Conservation (phyloP, 2,113 vertebrate genomes). For the Brienomyrus brachyistius region DNA sequence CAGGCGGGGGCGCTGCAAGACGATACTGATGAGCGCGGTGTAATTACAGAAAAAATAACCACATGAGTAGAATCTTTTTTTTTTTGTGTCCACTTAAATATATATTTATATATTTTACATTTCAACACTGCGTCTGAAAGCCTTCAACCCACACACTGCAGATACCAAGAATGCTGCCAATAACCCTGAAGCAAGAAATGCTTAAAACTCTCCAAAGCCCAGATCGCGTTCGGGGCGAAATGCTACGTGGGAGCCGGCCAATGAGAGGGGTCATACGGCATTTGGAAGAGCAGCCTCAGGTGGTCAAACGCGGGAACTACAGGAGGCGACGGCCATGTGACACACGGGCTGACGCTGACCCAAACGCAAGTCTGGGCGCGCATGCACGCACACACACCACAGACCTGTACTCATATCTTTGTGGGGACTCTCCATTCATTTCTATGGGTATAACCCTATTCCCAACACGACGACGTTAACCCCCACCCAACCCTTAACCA, state of each 20-base stretch:
- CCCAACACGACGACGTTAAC: neutral
- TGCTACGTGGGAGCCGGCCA: neutral
- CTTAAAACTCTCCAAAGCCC: slow-evolving; percentile 11
- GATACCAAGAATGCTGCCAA: neutral
- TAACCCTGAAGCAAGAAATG: neutral
- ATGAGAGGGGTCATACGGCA: neutral
- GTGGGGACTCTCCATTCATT: too few species aligned
- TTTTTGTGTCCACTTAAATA: neutral
- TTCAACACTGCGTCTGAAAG: neutral
- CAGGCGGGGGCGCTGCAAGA: neutral
- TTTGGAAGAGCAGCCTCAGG: neutral
- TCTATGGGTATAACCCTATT: neutral
- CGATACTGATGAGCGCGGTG: neutral
- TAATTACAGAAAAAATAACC: neutral
- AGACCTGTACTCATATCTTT: too few species aligned
- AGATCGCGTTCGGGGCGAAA: neutral
- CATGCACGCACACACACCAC: neutral
- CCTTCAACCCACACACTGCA: slow-evolving; percentile 6
- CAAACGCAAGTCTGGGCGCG: neutral
- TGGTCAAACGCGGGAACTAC: neutral
- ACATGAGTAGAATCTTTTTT: neutral
- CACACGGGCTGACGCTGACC: neutral
- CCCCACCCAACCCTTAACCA: too few species aligned
- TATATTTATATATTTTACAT: neutral
- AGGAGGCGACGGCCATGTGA: neutral